phyloP scores from a whole-genome alignment of 1,140 invertebrate genomes.

The Aphaenogaster rudis region DNA sequence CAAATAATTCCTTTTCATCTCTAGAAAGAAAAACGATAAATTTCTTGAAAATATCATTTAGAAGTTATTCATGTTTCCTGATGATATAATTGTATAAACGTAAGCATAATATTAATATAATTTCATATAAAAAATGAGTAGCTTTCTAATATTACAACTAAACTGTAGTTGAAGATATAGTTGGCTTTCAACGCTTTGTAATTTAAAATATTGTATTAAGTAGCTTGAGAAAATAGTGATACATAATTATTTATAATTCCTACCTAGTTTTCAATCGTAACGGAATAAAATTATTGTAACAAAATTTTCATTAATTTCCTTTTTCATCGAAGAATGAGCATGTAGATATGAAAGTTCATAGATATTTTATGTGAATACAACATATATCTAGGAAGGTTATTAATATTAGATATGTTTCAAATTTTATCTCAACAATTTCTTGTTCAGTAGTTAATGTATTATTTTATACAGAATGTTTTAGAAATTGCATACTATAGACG shows the following conservation, averaged over 20 bases:
- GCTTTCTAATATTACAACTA: constrained; percentile 21
- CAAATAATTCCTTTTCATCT: constrained; percentile 3
- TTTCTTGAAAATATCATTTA: neutral
- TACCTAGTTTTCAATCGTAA: constrained; percentile 11
- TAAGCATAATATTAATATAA: neutral
- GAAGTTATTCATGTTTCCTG: neutral
- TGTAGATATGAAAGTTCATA: constrained; percentile 19
- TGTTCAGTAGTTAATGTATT: constrained; percentile 7
- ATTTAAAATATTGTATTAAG: constrained; percentile 23
- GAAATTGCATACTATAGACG: neutral
- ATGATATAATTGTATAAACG: neutral
- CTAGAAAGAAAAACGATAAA: neutral
- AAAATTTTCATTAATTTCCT: constrained; percentile 26
- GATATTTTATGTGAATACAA: constrained; percentile 7
- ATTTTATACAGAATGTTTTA: constrained; percentile 27
- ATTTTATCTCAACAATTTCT: constrained; percentile 1
- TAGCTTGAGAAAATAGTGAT: neutral
- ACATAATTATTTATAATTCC: neutral
- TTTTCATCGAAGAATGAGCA: constrained; percentile 14
- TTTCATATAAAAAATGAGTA: constrained; percentile 1
- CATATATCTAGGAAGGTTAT: constrained; percentile 30
- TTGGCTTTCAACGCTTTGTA: neutral
- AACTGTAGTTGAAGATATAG: constrained; percentile 17
- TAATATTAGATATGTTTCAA: constrained; percentile 23
- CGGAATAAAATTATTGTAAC: neutral